Conservation (phyloP, 2,113 vertebrate genomes). For the Epinephelus lanceolatus region DNA sequence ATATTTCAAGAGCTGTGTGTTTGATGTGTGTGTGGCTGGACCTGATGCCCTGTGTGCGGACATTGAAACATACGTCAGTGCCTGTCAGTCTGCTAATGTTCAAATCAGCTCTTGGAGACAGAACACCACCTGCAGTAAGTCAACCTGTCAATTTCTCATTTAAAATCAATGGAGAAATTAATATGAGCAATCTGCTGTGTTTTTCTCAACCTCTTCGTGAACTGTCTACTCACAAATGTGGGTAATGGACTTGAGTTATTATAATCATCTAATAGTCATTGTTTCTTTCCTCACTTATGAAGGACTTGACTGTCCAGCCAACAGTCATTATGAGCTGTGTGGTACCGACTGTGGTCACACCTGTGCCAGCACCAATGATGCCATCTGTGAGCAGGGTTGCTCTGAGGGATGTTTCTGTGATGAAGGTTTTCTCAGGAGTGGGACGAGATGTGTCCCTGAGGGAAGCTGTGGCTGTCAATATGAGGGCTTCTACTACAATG, state of each 20-base stretch:
- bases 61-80: conserved; percentile 62
- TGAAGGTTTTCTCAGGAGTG: conserved; percentile 77
- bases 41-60: conserved; percentile 63
- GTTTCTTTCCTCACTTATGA: neutral
- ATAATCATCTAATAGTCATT: neutral
- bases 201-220: too few relatives aligned
- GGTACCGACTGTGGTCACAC: conserved; percentile 72
- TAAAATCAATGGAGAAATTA: too few relatives aligned
- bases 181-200: too few relatives aligned
- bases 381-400: conserved; percentile 63
- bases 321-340: conserved; percentile 79
- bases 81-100: conserved; percentile 74
- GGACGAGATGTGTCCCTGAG: conserved; percentile 74
- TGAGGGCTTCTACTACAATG: conserved; percentile 71
- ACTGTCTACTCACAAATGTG: too few relatives aligned
- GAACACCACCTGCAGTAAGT: conserved; percentile 78
- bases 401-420: conserved; percentile 82
- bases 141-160: neutral
- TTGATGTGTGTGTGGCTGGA: conserved; percentile 71
- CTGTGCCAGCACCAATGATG: conserved; percentile 62
- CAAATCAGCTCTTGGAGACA: conserved; percentile 74
- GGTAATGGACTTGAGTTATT: too few relatives aligned
- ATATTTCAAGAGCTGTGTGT: conserved; percentile 70
- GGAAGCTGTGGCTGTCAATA: conserved; percentile 82
- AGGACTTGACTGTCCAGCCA: conserved; percentile 69